phyloP scores from a whole-genome alignment of 2,797 vertebrate genomes.

The Sitta carolinensis region DNA sequence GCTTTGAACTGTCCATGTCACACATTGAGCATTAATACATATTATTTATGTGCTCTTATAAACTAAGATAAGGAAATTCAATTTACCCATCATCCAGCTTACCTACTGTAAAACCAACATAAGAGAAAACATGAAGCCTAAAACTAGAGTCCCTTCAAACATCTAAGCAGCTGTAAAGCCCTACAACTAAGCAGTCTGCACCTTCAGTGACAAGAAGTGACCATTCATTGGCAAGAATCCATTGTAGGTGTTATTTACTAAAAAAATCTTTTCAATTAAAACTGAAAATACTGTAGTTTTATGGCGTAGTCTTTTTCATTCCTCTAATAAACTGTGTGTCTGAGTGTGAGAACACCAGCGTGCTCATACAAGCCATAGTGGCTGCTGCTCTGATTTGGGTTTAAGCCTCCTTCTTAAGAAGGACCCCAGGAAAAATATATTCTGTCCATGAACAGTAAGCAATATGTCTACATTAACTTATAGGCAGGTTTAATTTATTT shows the following conservation, averaged over 20 bases:
- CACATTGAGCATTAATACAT: not conserved
- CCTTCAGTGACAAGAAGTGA: not conserved
- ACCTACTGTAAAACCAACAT: not conserved
- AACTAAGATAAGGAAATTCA: not conserved
- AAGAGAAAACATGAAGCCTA: not conserved
- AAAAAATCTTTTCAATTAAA: not conserved
- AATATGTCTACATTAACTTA: not conserved
- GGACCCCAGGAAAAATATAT: not conserved
- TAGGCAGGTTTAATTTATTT: not conserved
- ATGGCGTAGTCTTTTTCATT: not conserved
- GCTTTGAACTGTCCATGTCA: not conserved
- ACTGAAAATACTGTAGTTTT: not conserved
- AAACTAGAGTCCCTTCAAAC: not conserved
- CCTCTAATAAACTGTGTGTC: not conserved
- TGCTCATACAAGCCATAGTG: rapidly evolving
- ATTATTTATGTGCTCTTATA: not conserved
- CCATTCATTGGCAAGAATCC: not conserved
- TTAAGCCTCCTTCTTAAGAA: not conserved
- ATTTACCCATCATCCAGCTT: not conserved
- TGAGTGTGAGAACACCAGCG: too few species aligned
- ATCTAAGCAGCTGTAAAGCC: not conserved
- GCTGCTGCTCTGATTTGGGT: rapidly evolving
- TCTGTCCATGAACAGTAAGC: rapidly evolving
- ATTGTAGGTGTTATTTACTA: not conserved
- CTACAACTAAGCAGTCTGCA: not conserved